Evolutionary conservation across 2,888 invertebrate species (phyloP).

Genomic region (Agrenia bidenticulata): DNA sequence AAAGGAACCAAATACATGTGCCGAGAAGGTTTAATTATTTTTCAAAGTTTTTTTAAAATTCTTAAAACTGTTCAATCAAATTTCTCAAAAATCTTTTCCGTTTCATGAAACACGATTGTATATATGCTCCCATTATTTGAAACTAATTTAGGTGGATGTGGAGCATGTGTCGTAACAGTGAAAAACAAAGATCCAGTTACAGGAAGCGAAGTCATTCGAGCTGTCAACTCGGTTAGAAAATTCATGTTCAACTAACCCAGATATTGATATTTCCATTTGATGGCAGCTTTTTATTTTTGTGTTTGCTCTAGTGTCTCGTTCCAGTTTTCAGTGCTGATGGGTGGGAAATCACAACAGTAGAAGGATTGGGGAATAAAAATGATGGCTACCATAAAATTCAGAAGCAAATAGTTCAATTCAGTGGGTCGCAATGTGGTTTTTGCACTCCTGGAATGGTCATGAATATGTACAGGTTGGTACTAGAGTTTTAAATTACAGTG

Average conservation of each 20-base stretch:
- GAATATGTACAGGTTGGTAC: slow-evolving; percentile 58
- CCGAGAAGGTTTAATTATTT: slow-evolving; percentile 59
- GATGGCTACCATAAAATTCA: slow-evolving; percentile 72
- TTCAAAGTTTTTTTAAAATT: slow-evolving; percentile 4
- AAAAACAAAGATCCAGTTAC: slow-evolving; percentile 39
- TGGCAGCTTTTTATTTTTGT: not conserved
- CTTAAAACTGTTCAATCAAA: not conserved
- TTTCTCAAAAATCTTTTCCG: not conserved
- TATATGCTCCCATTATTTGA: no score
- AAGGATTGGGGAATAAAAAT: slow-evolving; percentile 69
- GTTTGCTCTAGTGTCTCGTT: slow-evolving; percentile 63
- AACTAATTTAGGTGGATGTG: slow-evolving; percentile 66
- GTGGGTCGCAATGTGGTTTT: slow-evolving; percentile 55
- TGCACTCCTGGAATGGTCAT: slow-evolving; percentile 78
- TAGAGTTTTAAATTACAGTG: no score
- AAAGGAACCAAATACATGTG: slow-evolving; percentile 73
- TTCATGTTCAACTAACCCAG: not conserved
- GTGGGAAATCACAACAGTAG: slow-evolving; percentile 71
- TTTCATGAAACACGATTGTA: not conserved
- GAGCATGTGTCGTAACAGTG: slow-evolving; percentile 60
- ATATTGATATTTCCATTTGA: no score
- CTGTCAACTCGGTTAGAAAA: slow-evolving; percentile 68
- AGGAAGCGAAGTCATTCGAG: slow-evolving; percentile 60
- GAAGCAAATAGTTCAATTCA: slow-evolving; percentile 63
- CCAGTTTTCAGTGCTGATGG: slow-evolving; percentile 66